Conservation (phyloP, 2,797 vertebrate genomes). For the Arnoldichthys spilopterus region DNA sequence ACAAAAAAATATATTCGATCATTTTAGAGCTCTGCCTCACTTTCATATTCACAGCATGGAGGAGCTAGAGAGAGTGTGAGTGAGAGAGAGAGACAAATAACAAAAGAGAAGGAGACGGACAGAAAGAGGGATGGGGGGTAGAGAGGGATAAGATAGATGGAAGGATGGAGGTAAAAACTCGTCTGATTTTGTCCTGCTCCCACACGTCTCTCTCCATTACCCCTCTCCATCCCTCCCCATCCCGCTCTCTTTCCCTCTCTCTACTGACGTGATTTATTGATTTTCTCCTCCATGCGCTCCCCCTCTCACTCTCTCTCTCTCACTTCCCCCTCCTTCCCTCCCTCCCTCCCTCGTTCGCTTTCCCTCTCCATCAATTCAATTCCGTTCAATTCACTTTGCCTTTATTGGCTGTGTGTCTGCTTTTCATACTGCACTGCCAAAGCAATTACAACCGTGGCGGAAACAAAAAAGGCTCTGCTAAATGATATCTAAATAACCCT, state of each 20-base stretch:
- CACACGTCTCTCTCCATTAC: conserved; percentile 67
- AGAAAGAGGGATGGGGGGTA: background rate
- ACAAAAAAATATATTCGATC: background rate
- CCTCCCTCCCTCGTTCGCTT: background rate
- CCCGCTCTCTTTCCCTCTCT: conserved; percentile 59
- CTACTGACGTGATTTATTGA: conserved; percentile 70
- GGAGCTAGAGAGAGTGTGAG: conserved; percentile 7
- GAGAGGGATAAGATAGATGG: conserved; percentile 3
- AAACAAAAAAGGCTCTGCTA: background rate
- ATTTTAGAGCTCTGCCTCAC: background rate
- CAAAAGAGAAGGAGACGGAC: background rate
- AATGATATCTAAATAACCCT: background rate
- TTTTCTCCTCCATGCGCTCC: conserved; percentile 61
- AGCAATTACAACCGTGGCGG: background rate
- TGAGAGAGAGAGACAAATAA: conserved; percentile 8
- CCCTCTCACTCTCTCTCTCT: conserved; percentile 14
- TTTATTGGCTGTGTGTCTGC: conserved; percentile 20
- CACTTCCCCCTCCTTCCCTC: background rate
- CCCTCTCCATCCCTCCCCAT: conserved; percentile 63
- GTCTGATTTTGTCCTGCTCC: conserved; percentile 57
- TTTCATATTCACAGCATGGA: background rate
- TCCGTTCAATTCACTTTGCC: conserved; percentile 9
- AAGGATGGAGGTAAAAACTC: conserved; percentile 11
- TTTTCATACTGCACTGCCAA: conserved; percentile 19
- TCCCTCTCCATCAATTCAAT: background rate